These are phyloP conservation scores for Hydropsyche tenuis DNA, from an alignment of 1,140 invertebrate species.

Conservation along the genomic window DNA sequence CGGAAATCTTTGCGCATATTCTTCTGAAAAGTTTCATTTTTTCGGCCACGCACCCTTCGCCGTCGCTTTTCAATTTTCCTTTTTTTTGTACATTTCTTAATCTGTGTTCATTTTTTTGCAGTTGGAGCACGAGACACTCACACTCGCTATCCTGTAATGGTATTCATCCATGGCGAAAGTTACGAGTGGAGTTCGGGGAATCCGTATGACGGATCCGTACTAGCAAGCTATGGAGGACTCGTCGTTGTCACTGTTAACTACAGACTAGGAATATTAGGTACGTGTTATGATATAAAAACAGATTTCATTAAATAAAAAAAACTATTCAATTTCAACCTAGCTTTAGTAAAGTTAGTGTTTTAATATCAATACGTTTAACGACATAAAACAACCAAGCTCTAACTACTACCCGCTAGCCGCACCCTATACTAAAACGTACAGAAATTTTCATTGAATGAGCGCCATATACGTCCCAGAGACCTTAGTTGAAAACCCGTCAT, in stretches of 20 bases:
- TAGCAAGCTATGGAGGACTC: conserved; percentile 90
- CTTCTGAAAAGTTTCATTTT: neutral
- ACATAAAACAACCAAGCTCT: too few species aligned
- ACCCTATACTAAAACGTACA: too few species aligned
- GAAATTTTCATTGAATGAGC: too few species aligned
- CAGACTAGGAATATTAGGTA: conserved; percentile 93
- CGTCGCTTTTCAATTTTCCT: neutral
- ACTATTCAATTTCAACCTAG: too few species aligned
- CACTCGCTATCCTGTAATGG: conserved; percentile 80
- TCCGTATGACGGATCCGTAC: conserved; percentile 91
- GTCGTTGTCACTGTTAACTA: conserved; percentile 98
- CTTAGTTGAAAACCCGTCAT: too few species aligned
- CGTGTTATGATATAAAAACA: conserved; percentile 51
- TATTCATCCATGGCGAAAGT: conserved; percentile 95
- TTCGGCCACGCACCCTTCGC: neutral
- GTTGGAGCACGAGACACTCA: conserved; percentile 72
- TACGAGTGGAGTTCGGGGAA: conserved; percentile 97
- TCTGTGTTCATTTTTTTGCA: conserved; percentile 56
- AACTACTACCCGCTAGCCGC: too few species aligned
- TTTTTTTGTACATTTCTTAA: conserved; percentile 3
- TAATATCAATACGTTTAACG: too few species aligned
- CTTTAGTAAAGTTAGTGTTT: too few species aligned
- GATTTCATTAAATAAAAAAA: too few species aligned
- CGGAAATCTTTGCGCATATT: neutral
- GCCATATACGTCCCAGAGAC: too few species aligned